These are phyloP conservation scores for Mus minutoides DNA, from an alignment of 2,797 vertebrate species.

Conservation along the genomic window DNA sequence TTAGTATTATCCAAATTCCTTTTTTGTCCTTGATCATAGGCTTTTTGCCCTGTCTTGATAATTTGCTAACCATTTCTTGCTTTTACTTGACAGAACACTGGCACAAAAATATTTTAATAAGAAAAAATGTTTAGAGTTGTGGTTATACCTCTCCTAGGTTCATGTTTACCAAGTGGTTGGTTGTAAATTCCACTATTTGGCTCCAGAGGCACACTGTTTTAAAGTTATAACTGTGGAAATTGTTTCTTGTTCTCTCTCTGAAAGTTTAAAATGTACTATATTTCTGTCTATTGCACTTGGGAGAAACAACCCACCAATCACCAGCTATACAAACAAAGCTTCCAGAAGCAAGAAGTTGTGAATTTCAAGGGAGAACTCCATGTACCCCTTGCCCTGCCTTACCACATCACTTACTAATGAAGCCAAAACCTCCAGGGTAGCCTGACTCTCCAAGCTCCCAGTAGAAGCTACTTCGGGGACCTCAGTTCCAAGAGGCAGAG, in stretches of 20 bases:
- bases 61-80: slow-evolving; percentile 20
- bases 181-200: slow-evolving; percentile 19
- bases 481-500: neutral
- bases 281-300: neutral
- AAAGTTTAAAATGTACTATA: slow-evolving; percentile 2
- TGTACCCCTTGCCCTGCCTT: neutral
- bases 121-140: neutral
- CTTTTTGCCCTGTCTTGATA: neutral
- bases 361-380: neutral
- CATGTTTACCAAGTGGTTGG: slow-evolving; percentile 2
- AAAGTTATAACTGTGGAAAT: slow-evolving; percentile 7
- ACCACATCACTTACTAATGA: neutral
- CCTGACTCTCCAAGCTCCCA: neutral
- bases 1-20: neutral
- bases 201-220: neutral
- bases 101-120: slow-evolving; percentile 8
- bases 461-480: neutral
- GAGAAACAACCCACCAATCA: neutral
- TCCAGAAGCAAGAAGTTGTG: slow-evolving; percentile 28
- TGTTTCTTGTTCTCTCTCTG: neutral
- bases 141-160: neutral
- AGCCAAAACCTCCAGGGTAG: neutral
- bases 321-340: neutral
- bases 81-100: neutral
- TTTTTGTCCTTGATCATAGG: neutral